A percentile compares a stretch with the other conserved stretches of the same genome.
Evolutionary conservation across 2,888 invertebrate species (phyloP).

Genomic region (Ditula angustiorana): DNA sequence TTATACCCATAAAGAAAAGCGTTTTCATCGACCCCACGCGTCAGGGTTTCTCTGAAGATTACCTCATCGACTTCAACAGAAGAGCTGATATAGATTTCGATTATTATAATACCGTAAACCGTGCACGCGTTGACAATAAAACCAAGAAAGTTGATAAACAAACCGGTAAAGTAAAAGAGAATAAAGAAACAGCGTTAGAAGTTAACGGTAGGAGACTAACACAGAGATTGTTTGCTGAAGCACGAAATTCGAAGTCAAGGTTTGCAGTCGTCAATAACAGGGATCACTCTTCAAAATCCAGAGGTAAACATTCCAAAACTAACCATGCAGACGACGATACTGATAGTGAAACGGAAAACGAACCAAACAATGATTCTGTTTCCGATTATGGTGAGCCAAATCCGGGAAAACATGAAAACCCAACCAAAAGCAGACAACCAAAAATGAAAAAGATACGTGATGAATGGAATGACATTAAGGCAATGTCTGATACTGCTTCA

Average conservation of each 20-base stretch:
- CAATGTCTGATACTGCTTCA: background rate
- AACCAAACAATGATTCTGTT: background rate
- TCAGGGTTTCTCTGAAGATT: background rate
- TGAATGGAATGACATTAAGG: background rate
- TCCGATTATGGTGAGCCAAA: background rate
- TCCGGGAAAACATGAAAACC: background rate
- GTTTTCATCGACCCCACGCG: background rate
- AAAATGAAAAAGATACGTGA: background rate
- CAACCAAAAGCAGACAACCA: background rate
- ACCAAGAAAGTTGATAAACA: background rate
- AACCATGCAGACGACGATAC: background rate
- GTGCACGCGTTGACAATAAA: background rate
- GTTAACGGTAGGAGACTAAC: background rate
- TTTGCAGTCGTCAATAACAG: too few species aligned
- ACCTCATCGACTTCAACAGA: background rate
- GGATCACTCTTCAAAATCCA: too few species aligned
- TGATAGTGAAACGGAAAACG: background rate
- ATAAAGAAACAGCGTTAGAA: background rate
- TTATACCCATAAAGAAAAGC: background rate
- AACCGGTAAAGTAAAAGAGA: background rate
- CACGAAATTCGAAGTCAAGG: too few species aligned
- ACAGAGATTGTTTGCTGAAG: too few species aligned
- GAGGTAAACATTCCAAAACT: background rate
- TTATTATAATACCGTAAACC: background rate
- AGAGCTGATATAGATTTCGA: background rate